phyloP scores from a whole-genome alignment of 2,888 invertebrate species.

The Tholera decimalis region DNA sequence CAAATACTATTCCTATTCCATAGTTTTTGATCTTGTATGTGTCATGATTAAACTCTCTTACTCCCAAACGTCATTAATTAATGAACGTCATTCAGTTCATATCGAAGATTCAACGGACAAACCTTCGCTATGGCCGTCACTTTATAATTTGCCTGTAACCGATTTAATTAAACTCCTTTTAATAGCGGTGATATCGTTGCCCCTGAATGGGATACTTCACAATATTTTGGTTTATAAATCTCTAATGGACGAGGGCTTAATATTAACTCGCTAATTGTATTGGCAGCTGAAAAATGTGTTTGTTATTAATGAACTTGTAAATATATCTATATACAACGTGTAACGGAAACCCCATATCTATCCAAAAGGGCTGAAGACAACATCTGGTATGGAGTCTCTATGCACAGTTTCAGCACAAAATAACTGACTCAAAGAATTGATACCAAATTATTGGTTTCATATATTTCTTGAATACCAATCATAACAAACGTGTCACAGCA shows the following conservation, averaged over 20 bases:
- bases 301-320: background rate
- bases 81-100: conserved; percentile 20
- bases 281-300: background rate
- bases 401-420: too few species aligned
- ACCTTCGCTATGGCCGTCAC: background rate
- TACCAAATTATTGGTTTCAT: too few species aligned
- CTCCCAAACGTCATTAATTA: conserved; percentile 13
- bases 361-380: too few species aligned
- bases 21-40: background rate
- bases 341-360: too few species aligned
- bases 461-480: too few species aligned
- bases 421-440: too few species aligned
- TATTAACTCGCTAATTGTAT: background rate
- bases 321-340: too few species aligned
- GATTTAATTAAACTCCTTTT: conserved; percentile 41
- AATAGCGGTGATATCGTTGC: conserved; percentile 4
- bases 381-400: too few species aligned
- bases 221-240: conserved; percentile 29
- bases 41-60: background rate
- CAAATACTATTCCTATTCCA: too few species aligned
- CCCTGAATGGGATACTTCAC: conserved; percentile 24
- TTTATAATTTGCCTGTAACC: conserved; percentile 33
- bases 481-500: too few species aligned
- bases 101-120: conserved; percentile 13
- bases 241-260: background rate